phyloP scores from a whole-genome alignment of 2,113 vertebrate genomes.

The Alethe castanea region DNA sequence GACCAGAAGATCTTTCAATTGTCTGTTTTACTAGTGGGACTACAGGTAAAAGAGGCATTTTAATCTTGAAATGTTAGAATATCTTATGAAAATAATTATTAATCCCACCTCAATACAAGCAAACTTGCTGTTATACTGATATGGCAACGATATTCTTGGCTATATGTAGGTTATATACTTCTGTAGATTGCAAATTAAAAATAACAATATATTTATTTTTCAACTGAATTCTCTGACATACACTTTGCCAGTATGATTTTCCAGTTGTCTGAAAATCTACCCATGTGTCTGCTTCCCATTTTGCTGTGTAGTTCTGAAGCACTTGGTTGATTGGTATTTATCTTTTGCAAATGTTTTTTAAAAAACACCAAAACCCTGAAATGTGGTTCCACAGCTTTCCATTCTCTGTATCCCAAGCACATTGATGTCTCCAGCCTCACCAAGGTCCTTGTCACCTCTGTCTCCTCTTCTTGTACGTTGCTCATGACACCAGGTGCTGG shows the following conservation, averaged over 20 bases:
- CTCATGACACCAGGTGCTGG: neutral
- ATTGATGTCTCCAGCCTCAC: neutral
- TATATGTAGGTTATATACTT: neutral
- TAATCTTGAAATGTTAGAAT: neutral
- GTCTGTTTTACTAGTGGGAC: constrained; percentile 96
- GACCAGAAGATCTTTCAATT: constrained; percentile 90
- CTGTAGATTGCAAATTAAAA: neutral
- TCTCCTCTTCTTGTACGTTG: neutral
- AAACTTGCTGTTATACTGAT: neutral
- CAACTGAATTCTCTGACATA: neutral
- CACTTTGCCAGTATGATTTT: neutral
- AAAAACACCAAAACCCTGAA: neutral
- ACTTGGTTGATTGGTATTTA: neutral
- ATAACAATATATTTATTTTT: neutral
- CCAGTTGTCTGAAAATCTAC: neutral
- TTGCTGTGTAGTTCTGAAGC: neutral
- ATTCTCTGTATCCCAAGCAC: neutral
- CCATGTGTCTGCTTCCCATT: neutral
- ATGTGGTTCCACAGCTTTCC: neutral
- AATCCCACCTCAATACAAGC: neutral
- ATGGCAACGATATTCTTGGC: neutral
- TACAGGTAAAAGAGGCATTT: constrained; percentile 78
- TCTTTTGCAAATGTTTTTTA: neutral
- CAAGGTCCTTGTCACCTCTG: neutral
- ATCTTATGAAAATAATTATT: neutral